Base-by-base conservation (phyloP, 2,113 vertebrate genomes). In the Anarrhichthys ocellatus region DNA sequence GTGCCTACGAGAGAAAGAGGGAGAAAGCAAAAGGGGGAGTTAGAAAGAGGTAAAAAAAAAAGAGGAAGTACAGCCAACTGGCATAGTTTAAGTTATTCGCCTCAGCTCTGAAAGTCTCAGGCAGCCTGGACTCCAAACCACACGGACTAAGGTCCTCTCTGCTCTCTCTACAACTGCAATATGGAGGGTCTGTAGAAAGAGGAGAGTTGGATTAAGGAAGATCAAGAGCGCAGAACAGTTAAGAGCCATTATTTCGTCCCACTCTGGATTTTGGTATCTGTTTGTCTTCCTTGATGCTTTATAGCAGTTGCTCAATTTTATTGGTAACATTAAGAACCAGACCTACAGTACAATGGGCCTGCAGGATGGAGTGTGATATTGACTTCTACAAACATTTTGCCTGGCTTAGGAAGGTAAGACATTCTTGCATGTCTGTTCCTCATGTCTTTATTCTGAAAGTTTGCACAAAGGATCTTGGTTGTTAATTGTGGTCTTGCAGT, bases 381-480 rank as follows among this genome's bases (percentile, higher is more conserved):
- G 97, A 99, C 96, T 97, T 98, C 95, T 97, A 98, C 96, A 97
- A 96, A 95, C 98, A 99, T 93, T 99, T 99, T 94, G 92, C 96
- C 69, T 99, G 98, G 98, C 96, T 99, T 71, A 96, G 95, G 91
- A 97, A 97, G 98, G 98, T 99, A 96, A 97, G 97, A 96, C 68
- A 14, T 27, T 66, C 46, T 88, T 94, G 82, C 74, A 82, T 76
- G 73, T 27, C 10, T 77, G 1, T 48, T 65, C 44, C 66, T 73
- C n/a, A 44, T 63, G 17, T 13, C 17, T 68, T 82, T 48, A 61
- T 2, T 38, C 20, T 79, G 56, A 46, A 14, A 38, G 36, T 20
- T 82, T 81, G 27, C 72, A 29, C 6, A 36, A 15, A 77, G 36
- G 17, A 62, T 32, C 1, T 64, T 34, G 14, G 73, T 56, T 76